These are phyloP conservation scores for Recurvirostra avosetta DNA, from an alignment of 2,113 vertebrate species.

Conservation along the genomic window DNA sequence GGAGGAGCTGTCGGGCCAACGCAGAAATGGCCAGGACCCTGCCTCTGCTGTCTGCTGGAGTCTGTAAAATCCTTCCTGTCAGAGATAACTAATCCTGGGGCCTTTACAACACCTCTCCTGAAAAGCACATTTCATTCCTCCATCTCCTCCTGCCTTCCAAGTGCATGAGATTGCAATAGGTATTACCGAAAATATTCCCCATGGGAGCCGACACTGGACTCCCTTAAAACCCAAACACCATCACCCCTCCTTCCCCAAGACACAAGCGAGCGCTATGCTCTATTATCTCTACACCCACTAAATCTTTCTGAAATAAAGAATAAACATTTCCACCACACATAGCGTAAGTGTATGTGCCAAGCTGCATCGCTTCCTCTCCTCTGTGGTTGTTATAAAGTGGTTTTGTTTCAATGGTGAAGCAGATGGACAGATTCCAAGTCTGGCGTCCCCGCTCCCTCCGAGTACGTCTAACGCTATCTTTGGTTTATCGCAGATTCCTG, in stretches of 20 bases:
- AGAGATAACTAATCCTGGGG: conserved; percentile 44
- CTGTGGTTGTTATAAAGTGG: conserved; percentile 55
- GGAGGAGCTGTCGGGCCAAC: background rate
- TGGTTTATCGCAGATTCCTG: conserved; percentile 55
- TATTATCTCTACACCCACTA: conserved; percentile 68
- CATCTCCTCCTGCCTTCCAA: conserved; percentile 39
- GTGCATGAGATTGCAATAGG: conserved; percentile 41
- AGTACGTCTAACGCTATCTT: background rate
- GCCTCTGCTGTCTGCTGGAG: background rate
- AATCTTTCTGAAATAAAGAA: conserved; percentile 69
- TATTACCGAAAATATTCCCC: conserved; percentile 50
- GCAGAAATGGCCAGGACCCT: background rate
- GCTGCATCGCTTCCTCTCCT: conserved; percentile 49
- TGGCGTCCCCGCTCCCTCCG: background rate
- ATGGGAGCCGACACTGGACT: conserved; percentile 27
- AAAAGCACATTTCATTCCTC: conserved; percentile 48
- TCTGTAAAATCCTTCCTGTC: conserved; percentile 28
- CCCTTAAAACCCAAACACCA: conserved; percentile 45
- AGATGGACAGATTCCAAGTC: conserved; percentile 56
- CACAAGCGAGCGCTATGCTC: conserved; percentile 24
- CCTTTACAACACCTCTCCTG: conserved; percentile 19
- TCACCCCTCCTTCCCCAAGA: conserved; percentile 55
- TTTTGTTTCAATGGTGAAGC: conserved; percentile 56
- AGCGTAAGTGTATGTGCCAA: conserved; percentile 53
- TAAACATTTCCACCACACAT: conserved; percentile 65